Percentiles rank a stretch among this genome's conserved stretches.
phyloP scores from a whole-genome alignment of 2,113 vertebrate species.

The Variabilichromis moorii region DNA sequence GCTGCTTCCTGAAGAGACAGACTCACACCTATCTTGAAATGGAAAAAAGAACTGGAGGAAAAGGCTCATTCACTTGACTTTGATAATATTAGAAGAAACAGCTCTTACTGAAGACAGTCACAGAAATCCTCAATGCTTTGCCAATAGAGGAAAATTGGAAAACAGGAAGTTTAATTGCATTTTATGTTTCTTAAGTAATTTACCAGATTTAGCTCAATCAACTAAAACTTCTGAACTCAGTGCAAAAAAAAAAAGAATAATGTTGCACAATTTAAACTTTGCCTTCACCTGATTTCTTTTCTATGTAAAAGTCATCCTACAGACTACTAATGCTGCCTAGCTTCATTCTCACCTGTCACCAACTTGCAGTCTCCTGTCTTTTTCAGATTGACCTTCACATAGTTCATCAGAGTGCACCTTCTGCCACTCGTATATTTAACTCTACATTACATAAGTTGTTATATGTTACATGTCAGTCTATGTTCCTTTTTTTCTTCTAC shows the following conservation, averaged over 20 bases:
- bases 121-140: not conserved
- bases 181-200: not conserved
- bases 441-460: not conserved
- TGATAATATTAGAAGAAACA: not conserved
- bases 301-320: not conserved
- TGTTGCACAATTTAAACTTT: not conserved
- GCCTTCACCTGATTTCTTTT: not conserved
- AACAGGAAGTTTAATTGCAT: not conserved
- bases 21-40: not conserved
- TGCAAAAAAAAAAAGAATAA: too few relatives aligned
- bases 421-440: not conserved
- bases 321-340: not conserved
- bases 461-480: not conserved
- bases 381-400: not conserved
- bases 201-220: not conserved
- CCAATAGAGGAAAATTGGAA: not conserved
- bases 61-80: not conserved
- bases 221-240: not conserved
- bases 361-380: not conserved
- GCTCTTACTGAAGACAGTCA: not conserved
- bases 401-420: not conserved
- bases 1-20: not conserved
- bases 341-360: not conserved
- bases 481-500: not conserved
- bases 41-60: not conserved